A percentile compares a stretch with the other conserved stretches of the same genome.
phyloP scores from a whole-genome alignment of 2,888 invertebrate species.

The Lithophane leautieri region DNA sequence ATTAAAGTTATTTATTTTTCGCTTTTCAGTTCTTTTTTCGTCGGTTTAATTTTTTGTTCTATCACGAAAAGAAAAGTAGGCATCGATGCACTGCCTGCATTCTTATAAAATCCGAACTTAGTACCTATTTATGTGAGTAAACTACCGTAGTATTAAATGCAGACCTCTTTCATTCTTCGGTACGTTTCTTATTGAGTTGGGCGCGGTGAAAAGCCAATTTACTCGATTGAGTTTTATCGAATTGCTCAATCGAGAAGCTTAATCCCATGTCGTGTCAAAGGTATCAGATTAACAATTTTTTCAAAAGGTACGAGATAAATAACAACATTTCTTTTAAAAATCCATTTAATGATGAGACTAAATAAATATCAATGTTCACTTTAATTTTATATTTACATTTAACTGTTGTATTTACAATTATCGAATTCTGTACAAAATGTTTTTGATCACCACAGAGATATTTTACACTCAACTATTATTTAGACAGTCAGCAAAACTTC shows the following conservation, averaged over 20 bases:
- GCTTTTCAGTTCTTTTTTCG: too few relatives aligned
- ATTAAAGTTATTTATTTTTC: too few relatives aligned
- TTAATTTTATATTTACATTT: constrained; percentile 71
- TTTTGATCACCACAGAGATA: constrained; percentile 25
- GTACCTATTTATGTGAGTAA: constrained; percentile 9
- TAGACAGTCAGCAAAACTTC: constrained; percentile 1
- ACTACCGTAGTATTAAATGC: constrained; percentile 5
- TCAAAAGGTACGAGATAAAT: background rate
- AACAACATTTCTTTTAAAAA: constrained; percentile 50
- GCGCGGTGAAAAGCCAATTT: constrained; percentile 65
- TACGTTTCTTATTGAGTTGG: constrained; percentile 61
- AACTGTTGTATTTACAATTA: constrained; percentile 69
- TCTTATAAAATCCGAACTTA: background rate
- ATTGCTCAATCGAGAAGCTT: constrained; percentile 32
- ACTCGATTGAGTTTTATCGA: constrained; percentile 65
- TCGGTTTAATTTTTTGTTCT: too few relatives aligned
- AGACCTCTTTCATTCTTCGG: constrained; percentile 19
- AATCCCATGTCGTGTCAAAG: constrained; percentile 9
- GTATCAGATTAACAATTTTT: background rate
- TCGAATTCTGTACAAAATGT: constrained; percentile 50
- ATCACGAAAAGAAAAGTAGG: background rate
- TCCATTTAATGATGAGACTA: constrained; percentile 66
- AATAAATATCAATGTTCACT: constrained; percentile 63
- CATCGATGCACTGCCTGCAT: too few relatives aligned
- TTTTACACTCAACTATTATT: constrained; percentile 35